Evolutionary conservation across 2,888 invertebrate species (phyloP).

Genomic region (Spatulosminthurus flaviceps): DNA sequence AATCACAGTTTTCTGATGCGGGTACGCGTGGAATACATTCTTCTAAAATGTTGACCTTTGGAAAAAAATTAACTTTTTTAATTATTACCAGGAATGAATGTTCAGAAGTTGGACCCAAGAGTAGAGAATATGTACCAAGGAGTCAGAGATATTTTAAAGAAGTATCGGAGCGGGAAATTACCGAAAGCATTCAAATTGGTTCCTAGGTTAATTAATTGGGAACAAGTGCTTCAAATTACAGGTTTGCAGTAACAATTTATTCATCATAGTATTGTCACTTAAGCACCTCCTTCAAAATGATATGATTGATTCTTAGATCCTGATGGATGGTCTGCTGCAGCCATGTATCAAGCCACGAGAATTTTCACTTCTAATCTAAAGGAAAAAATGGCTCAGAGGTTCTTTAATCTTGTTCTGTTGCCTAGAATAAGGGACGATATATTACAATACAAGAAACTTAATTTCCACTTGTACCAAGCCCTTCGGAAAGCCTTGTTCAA

Average conservation of each 20-base stretch:
- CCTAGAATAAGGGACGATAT: conserved; percentile 95
- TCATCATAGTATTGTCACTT: no score
- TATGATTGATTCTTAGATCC: conserved; percentile 78
- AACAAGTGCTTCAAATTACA: conserved; percentile 85
- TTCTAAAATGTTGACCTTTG: background rate
- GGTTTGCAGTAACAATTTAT: conserved; percentile 65
- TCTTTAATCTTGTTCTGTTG: conserved; percentile 90
- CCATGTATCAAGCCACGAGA: conserved; percentile 94
- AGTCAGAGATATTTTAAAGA: conserved; percentile 84
- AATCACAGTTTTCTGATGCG: conserved; percentile 83
- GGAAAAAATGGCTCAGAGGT: conserved; percentile 95
- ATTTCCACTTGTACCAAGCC: conserved; percentile 96
- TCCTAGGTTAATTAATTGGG: conserved; percentile 92
- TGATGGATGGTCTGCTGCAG: conserved; percentile 96
- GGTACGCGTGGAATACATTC: no score
- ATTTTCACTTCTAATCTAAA: conserved; percentile 97
- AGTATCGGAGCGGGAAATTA: conserved; percentile 93
- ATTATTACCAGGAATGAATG: conserved; percentile 69
- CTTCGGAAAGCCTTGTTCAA: conserved; percentile 92
- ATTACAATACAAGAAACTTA: conserved; percentile 91
- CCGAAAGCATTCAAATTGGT: conserved; percentile 99
- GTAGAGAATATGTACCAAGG: conserved; percentile 89
- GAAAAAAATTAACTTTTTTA: background rate
- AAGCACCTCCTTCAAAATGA: no score
- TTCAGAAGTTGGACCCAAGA: conserved; percentile 84